phyloP scores from a whole-genome alignment of 1,140 invertebrate genomes.

The Bacillus rossius region DNA sequence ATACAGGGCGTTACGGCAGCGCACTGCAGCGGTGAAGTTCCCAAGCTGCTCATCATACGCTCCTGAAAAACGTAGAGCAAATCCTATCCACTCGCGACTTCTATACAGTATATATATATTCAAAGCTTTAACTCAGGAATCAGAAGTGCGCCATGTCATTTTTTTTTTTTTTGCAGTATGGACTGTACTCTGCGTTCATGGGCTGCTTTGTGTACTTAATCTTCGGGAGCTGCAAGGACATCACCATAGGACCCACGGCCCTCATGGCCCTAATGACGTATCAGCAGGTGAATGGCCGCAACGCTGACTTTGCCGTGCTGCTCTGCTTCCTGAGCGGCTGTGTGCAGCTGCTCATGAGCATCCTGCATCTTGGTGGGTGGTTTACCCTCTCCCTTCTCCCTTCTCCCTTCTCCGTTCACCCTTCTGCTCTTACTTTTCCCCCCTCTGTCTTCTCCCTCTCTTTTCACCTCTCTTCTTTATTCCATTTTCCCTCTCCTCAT shows the following conservation, averaged over 20 bases:
- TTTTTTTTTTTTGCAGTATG: conserved; percentile 67
- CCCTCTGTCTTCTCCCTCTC: not conserved
- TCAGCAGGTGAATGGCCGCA: conserved; percentile 59
- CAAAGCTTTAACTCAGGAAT: no score
- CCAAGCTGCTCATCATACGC: no score
- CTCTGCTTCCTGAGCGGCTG: conserved; percentile 78
- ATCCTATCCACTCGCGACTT: no score
- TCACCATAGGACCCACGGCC: conserved; percentile 84
- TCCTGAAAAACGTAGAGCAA: no score
- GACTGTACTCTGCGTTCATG: conserved; percentile 88
- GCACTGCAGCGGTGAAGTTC: no score
- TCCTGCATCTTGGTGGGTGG: conserved; percentile 65
- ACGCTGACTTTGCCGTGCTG: conserved; percentile 73
- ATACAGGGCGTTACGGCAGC: no score
- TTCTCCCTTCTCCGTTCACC: not conserved
- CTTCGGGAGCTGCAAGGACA: conserved; percentile 86
- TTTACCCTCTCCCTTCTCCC: not conserved
- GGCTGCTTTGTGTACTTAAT: conserved; percentile 88
- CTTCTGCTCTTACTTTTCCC: not conserved
- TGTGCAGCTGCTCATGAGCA: conserved; percentile 76
- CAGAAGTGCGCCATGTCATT: no score
- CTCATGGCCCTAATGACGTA: conserved; percentile 78
- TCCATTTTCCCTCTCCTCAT: no score
- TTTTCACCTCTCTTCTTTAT: not conserved
- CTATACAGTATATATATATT: no score